Evolutionary conservation across 2,797 vertebrate species (phyloP).

Genomic region (Chrosomus eos): DNA sequence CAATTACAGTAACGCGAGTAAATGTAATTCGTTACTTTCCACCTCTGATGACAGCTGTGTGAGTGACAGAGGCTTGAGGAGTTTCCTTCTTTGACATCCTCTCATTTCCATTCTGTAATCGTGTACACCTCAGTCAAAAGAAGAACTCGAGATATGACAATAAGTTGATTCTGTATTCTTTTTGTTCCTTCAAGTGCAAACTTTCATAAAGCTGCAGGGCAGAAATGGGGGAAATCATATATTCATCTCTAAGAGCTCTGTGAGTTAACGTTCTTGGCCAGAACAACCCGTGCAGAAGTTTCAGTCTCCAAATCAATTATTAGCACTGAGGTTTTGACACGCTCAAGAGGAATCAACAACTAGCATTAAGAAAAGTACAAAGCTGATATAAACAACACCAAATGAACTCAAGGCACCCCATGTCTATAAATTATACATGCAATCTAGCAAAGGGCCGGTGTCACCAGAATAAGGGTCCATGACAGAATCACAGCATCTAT

Average conservation of each 20-base stretch:
- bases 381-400: conserved; percentile 81
- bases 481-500: conserved; percentile 47
- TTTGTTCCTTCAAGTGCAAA: not conserved
- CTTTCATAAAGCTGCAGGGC: not conserved
- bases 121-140: not conserved
- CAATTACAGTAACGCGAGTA: too few species aligned
- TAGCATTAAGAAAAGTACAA: conserved; percentile 78
- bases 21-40: too few species aligned
- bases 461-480: conserved; percentile 21
- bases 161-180: conserved; percentile 13
- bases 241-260: conserved; percentile 14
- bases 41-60: conserved; percentile 11
- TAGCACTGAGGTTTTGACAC: conserved; percentile 81
- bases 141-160: not conserved
- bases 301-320: conserved; percentile 89
- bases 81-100: conserved; percentile 15
- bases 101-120: conserved; percentile 1
- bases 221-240: conserved; percentile 2
- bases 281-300: conserved; percentile 92
- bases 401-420: conserved; percentile 72
- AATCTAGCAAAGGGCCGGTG: conserved; percentile 47
- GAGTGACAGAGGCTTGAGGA: conserved; percentile 8
- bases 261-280: conserved; percentile 75
- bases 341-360: conserved; percentile 82
- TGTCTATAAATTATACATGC: conserved; percentile 53